Evolutionary conservation across 2,888 invertebrate genomes (phyloP).

Genomic region (Machimus atricapillus): DNA sequence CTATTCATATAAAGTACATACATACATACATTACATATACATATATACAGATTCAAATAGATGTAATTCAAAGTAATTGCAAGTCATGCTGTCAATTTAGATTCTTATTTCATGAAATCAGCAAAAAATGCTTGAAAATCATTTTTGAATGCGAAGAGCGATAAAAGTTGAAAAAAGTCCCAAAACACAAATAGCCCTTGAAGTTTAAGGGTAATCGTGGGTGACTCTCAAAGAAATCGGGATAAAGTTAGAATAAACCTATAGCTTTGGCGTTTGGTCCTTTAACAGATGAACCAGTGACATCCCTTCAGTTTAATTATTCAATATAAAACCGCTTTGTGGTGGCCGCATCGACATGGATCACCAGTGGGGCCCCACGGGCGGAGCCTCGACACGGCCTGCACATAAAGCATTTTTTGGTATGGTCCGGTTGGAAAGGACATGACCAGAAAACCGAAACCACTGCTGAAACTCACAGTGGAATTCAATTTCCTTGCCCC

Average conservation of each 20-base stretch:
- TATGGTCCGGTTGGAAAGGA: not conserved
- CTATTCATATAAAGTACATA: too few species aligned
- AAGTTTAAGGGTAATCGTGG: not conserved
- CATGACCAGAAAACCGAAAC: not conserved
- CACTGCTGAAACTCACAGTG: not conserved
- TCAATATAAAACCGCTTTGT: not conserved
- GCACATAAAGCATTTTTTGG: not conserved
- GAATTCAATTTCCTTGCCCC: not conserved
- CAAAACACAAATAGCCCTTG: not conserved
- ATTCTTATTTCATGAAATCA: not conserved
- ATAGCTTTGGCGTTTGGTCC: not conserved
- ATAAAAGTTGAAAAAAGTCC: not conserved
- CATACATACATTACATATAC: too few species aligned
- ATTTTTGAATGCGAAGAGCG: not conserved
- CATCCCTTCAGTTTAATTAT: not conserved
- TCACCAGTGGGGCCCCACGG: not conserved
- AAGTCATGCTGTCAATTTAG: too few species aligned
- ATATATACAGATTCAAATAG: too few species aligned
- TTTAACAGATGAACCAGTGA: not conserved
- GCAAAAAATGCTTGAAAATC: not conserved
- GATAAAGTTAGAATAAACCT: not conserved
- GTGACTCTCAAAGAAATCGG: not conserved
- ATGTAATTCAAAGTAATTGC: too few species aligned
- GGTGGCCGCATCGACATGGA: not conserved
- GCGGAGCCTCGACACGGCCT: not conserved